Evolutionary conservation across 2,113 vertebrate species (phyloP).

Genomic region (Acanthochromis polyacanthus): DNA sequence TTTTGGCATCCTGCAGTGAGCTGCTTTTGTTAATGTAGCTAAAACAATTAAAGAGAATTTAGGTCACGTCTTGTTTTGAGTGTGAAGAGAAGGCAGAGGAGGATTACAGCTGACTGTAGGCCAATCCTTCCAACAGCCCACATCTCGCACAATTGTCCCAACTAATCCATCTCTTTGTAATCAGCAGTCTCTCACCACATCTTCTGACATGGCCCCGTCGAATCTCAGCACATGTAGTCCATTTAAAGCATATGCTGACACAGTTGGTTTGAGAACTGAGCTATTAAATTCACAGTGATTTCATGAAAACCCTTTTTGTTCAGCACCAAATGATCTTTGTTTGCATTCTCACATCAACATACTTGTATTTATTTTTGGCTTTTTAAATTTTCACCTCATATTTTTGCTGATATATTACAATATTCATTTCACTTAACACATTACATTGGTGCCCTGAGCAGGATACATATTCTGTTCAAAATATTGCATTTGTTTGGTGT

Average conservation of each 20-base stretch:
- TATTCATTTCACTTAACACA: too few relatives aligned
- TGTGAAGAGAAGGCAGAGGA: conserved; percentile 39
- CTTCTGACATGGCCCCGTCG: conserved; percentile 9
- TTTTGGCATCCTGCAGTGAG: conserved; percentile 14
- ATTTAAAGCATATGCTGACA: conserved; percentile 12
- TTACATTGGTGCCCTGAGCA: too few relatives aligned
- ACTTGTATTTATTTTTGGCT: too few relatives aligned
- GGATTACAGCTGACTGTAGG: conserved; percentile 50
- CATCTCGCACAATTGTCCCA: conserved; percentile 49
- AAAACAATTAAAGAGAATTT: conserved; percentile 51
- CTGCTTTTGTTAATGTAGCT: conserved; percentile 19
- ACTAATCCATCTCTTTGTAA: conserved; percentile 48
- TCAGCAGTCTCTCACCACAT: conserved; percentile 15
- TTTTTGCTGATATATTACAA: too few relatives aligned
- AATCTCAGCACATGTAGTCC: neutral
- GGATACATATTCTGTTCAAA: too few relatives aligned
- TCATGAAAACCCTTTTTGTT: too few relatives aligned
- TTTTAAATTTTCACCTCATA: too few relatives aligned
- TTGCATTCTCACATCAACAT: too few relatives aligned
- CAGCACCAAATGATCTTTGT: too few relatives aligned
- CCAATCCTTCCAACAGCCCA: conserved; percentile 46
- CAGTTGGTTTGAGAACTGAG: too few relatives aligned
- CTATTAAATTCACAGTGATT: too few relatives aligned
- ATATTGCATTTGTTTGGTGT: too few relatives aligned
- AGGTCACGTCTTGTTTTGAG: conserved; percentile 55